Evolutionary conservation across 2,888 invertebrate genomes (phyloP).

Genomic region (Cheilosia urbana): DNA sequence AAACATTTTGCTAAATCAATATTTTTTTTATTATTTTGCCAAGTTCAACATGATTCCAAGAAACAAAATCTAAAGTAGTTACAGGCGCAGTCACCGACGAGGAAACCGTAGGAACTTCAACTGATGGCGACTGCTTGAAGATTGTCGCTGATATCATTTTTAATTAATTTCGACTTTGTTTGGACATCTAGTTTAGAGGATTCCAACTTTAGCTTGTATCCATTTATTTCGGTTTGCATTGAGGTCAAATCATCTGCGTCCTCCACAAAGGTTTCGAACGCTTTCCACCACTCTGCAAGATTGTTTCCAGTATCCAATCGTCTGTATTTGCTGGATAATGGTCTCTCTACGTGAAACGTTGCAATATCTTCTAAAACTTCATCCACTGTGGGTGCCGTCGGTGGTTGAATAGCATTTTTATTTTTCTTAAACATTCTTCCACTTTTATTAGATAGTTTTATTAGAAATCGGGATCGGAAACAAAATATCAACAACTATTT

Average conservation of each 20-base stretch:
- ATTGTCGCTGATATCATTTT: slow-evolving; percentile 78
- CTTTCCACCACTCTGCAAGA: slow-evolving; percentile 81
- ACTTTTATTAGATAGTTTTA: background rate
- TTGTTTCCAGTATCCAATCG: slow-evolving; percentile 51
- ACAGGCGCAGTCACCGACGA: too few relatives aligned
- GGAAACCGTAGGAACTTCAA: background rate
- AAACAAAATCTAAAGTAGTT: too few relatives aligned
- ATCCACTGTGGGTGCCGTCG: slow-evolving; percentile 79
- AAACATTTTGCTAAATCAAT: too few relatives aligned
- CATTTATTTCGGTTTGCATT: slow-evolving; percentile 78
- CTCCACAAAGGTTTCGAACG: slow-evolving; percentile 81
- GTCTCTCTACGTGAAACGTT: slow-evolving; percentile 79
- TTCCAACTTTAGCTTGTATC: slow-evolving; percentile 79
- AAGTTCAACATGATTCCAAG: too few relatives aligned
- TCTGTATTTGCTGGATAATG: slow-evolving; percentile 54
- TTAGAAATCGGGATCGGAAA: too few relatives aligned
- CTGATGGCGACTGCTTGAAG: slow-evolving; percentile 38
- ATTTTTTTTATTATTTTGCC: background rate
- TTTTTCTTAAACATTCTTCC: slow-evolving; percentile 76
- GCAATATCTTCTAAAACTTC: slow-evolving; percentile 81
- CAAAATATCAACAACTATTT: background rate
- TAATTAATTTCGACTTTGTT: slow-evolving; percentile 78
- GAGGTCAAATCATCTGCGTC: slow-evolving; percentile 79
- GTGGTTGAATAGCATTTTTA: slow-evolving; percentile 77
- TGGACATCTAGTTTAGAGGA: slow-evolving; percentile 79